Evolutionary conservation across 2,888 invertebrate species (phyloP), one percentile per base, ranked within the genome.

Genomic region (Caprella mutica): DNA sequence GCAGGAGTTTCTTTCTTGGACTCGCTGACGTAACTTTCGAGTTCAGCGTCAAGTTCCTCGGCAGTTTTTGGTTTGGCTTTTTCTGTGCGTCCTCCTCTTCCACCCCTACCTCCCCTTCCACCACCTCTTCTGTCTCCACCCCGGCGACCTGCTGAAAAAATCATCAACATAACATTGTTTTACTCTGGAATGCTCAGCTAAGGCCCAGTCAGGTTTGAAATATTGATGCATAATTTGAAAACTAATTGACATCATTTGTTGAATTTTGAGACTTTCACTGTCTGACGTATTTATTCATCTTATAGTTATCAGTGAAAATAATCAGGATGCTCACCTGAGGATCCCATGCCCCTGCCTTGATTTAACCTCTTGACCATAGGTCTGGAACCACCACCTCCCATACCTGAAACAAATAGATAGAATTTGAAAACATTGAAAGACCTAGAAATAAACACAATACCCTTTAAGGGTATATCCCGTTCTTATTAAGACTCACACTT

Each of bases 21-120:
- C 12, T 53, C 53, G 66, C 89, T 91, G 66, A 88, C 86, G 75
- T 94, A 96, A 52, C 91, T 92, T 73, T 96, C 94, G 65, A 96
- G 77, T 75, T 96, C 92, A 21, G 92, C 92, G 73, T 96, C 94
- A 27, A 96, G 76, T 75, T 94, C 87, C 76, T 92, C 94, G 14
- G 87, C 88, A n/a, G 91, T 90, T n/a, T 85, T 85, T 14, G 81
- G 79, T 58, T 80, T 79, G 5, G n/a, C 44, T 21, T 23, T 27
- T 23, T 54, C 43, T 23, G 27, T 12, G 26, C 35, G 24, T 30
- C 30, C 26, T 9, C 44, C 33, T 23, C 54, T 21, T 17, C 35
- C 24, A 29, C 54, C 40, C 17, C 40, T 21, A n/a, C 24, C 19
- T 26, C 53, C 38, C 33, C 42, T 27, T 43, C 29, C 40, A 8